Conservation (phyloP, 2,888 invertebrate genomes). For the Nomada fucata region DNA sequence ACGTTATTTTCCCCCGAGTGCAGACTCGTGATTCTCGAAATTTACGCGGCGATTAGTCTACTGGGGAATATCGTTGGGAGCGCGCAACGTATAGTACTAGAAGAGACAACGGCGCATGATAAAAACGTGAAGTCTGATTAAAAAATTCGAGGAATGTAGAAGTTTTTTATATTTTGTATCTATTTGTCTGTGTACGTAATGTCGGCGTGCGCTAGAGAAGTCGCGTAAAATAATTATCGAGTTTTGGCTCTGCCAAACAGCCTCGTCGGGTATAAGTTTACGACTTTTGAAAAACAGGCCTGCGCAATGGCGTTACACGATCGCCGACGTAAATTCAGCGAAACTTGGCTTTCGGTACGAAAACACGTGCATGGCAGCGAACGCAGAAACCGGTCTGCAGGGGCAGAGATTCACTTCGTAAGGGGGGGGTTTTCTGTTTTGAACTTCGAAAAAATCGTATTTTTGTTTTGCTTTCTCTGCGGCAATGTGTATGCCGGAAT, state of each 20-base stretch:
- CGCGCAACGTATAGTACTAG: no score
- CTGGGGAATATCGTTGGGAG: no score
- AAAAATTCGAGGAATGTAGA: no score
- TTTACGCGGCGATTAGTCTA: constrained; percentile 1
- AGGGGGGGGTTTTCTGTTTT: constrained; percentile 19
- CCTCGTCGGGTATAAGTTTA: constrained; percentile 59
- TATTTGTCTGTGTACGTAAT: no score
- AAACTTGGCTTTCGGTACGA: constrained; percentile 46
- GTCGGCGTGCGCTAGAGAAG: no score
- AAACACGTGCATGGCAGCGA: constrained; percentile 45
- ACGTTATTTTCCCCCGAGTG: constrained; percentile 38
- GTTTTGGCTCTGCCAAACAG: not conserved
- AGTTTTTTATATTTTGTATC: no score
- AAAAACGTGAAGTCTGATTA: no score
- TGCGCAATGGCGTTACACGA: constrained; percentile 48
- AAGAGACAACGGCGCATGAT: no score
- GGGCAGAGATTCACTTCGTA: constrained; percentile 32
- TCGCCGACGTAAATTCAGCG: constrained; percentile 48
- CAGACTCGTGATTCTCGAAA: not conserved
- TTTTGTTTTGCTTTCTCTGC: no score
- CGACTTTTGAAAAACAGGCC: constrained; percentile 60
- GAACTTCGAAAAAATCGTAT: not conserved
- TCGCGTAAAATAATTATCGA: not conserved
- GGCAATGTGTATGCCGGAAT: no score
- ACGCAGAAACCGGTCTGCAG: constrained; percentile 36